Conservation (phyloP, 2,888 invertebrate species). For the Nephrotoma appendiculata region DNA sequence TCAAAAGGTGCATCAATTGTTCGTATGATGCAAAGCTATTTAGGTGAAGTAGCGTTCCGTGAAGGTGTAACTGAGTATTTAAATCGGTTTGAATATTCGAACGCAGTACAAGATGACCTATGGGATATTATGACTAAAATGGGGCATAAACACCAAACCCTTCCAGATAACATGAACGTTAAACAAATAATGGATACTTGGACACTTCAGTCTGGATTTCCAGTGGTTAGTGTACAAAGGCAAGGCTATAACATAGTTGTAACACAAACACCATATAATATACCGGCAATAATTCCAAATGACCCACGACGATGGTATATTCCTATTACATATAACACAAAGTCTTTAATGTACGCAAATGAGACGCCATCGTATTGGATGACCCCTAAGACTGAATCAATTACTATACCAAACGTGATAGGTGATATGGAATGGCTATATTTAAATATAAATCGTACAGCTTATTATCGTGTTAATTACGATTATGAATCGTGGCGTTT, state of each 20-base stretch:
- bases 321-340: constrained; percentile 29
- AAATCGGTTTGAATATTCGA: constrained; percentile 37
- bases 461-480: constrained; percentile 52
- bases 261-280: constrained; percentile 23
- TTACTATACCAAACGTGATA: constrained; percentile 21
- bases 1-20: constrained; percentile 56
- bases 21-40: constrained; percentile 54
- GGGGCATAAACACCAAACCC: constrained; percentile 31
- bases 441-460: constrained; percentile 6
- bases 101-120: constrained; percentile 48
- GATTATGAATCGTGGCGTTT: constrained; percentile 44
- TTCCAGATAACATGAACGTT: constrained; percentile 33
- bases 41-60: constrained; percentile 45
- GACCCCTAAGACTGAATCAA: constrained; percentile 20
- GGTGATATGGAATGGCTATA: constrained; percentile 7
- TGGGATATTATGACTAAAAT: constrained; percentile 47
- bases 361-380: constrained; percentile 29
- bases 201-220: constrained; percentile 53
- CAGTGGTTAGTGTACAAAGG: constrained; percentile 41
- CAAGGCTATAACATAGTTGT: constrained; percentile 25
- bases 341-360: constrained; percentile 22
- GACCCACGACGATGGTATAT: constrained; percentile 26
- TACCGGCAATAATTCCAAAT: constrained; percentile 23
- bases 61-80: constrained; percentile 38
- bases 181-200: constrained; percentile 51